A percentile compares a stretch with the other conserved stretches of the same genome.
These are phyloP conservation scores for Crepidodera aurea DNA, from an alignment of 2,888 invertebrate genomes.

Conservation along the genomic window DNA sequence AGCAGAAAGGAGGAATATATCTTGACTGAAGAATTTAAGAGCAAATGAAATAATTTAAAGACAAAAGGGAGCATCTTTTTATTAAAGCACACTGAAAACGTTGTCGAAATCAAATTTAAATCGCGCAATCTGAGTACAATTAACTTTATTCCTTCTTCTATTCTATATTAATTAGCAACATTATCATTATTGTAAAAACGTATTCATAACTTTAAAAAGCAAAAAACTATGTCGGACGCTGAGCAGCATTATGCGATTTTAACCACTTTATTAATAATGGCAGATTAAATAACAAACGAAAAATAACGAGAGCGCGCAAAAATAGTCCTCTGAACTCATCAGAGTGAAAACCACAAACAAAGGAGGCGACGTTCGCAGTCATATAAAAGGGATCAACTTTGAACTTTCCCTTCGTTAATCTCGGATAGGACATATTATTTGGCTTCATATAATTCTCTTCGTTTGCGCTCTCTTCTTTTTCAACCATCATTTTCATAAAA, in stretches of 20 bases:
- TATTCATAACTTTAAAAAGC: too few species aligned
- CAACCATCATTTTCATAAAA: constrained; percentile 16
- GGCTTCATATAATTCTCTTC: constrained; percentile 19
- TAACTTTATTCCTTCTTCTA: too few species aligned
- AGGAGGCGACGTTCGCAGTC: constrained; percentile 17
- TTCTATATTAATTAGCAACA: too few species aligned
- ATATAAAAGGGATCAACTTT: constrained; percentile 27
- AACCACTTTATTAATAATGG: background rate
- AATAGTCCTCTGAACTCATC: constrained; percentile 16
- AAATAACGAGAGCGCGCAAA: background rate
- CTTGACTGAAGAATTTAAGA: too few species aligned
- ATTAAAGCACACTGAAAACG: too few species aligned
- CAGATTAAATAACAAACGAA: background rate
- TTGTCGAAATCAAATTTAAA: too few species aligned
- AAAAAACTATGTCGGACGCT: too few species aligned
- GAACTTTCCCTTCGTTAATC: constrained; percentile 28
- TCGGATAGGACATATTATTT: constrained; percentile 18
- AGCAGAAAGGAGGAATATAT: too few species aligned
- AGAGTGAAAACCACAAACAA: constrained; percentile 20
- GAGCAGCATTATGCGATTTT: background rate
- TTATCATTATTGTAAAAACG: too few species aligned
- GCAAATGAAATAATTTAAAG: too few species aligned
- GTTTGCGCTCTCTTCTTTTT: constrained; percentile 2
- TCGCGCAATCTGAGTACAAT: too few species aligned
- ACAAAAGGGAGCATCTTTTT: too few species aligned